Percentiles rank a stretch among this genome's conserved stretches.
phyloP scores from a whole-genome alignment of 2,888 invertebrate species.

The Nemapogon koenigi region DNA sequence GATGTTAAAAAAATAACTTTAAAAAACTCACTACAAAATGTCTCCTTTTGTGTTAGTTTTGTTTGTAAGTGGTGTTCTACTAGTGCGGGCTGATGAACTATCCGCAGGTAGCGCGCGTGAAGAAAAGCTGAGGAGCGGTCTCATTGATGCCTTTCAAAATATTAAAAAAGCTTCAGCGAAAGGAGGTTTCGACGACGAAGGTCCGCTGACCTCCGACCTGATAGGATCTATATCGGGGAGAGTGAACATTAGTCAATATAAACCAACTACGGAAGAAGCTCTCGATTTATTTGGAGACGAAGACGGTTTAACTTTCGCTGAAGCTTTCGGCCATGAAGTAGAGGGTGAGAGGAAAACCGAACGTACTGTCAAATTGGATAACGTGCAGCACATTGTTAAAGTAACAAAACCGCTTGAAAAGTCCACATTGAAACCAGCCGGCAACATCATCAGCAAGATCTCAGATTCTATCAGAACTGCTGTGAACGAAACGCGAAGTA shows the following conservation, averaged over 20 bases:
- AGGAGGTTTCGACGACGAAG: slow-evolving; percentile 40
- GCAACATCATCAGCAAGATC: slow-evolving; percentile 34
- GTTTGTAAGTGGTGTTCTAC: slow-evolving; percentile 30
- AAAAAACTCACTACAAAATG: slow-evolving; percentile 11
- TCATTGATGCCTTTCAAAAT: slow-evolving; percentile 55
- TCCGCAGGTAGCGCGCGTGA: slow-evolving; percentile 40
- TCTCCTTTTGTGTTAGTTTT: slow-evolving; percentile 37
- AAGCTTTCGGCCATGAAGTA: slow-evolving; percentile 29
- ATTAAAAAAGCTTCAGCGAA: slow-evolving; percentile 50
- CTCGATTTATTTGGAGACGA: slow-evolving; percentile 49
- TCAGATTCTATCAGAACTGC: slow-evolving; percentile 38
- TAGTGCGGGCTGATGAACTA: slow-evolving; percentile 32
- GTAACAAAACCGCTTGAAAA: slow-evolving; percentile 32
- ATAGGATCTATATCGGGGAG: slow-evolving; percentile 34
- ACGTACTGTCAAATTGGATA: slow-evolving; percentile 48
- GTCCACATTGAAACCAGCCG: slow-evolving; percentile 33
- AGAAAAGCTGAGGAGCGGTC: slow-evolving; percentile 45
- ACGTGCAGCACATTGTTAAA: slow-evolving; percentile 54
- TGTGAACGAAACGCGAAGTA: slow-evolving; percentile 41
- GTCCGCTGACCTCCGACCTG: slow-evolving; percentile 35
- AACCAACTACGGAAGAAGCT: slow-evolving; percentile 29
- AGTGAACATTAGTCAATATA: slow-evolving; percentile 20
- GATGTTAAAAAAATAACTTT: slow-evolving; percentile 6
- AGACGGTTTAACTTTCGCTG: slow-evolving; percentile 47
- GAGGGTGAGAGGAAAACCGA: slow-evolving; percentile 29